Evolutionary conservation across 2,113 vertebrate genomes (phyloP).

Genomic region (Sterna hirundo): DNA sequence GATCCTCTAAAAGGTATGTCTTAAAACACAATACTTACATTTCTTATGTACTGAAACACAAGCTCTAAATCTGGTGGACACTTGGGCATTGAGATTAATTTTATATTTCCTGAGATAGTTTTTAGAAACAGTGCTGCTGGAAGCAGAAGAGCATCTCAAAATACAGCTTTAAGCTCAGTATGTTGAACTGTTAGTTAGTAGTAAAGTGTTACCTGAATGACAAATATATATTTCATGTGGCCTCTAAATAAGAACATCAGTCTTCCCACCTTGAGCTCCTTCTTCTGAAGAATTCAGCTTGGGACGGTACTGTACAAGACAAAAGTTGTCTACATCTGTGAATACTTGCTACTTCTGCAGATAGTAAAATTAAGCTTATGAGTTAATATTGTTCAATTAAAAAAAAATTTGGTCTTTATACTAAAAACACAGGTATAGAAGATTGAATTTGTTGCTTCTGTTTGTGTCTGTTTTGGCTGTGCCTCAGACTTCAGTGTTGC

Average conservation of each 20-base stretch:
- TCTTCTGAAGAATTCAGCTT: background rate
- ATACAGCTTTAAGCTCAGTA: background rate
- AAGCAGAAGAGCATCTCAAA: background rate
- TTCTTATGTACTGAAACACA: background rate
- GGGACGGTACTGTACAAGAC: background rate
- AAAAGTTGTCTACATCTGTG: background rate
- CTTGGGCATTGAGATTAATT: background rate
- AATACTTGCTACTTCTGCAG: background rate
- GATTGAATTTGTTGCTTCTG: background rate
- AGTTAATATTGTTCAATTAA: background rate
- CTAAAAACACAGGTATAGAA: background rate
- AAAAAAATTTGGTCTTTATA: background rate
- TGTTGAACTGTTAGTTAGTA: background rate
- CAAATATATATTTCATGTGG: background rate
- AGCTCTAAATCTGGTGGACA: background rate
- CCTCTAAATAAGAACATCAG: background rate
- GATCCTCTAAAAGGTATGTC: slow-evolving; percentile 66
- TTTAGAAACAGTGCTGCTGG: background rate
- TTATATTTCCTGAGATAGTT: background rate
- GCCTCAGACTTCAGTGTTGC: background rate
- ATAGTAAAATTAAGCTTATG: background rate
- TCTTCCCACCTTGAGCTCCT: background rate
- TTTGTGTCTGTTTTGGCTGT: background rate
- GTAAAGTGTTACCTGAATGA: background rate
- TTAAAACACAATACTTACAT: background rate